Evolutionary conservation across 2,888 invertebrate genomes (phyloP).

Genomic region (Dendrolimus houi): DNA sequence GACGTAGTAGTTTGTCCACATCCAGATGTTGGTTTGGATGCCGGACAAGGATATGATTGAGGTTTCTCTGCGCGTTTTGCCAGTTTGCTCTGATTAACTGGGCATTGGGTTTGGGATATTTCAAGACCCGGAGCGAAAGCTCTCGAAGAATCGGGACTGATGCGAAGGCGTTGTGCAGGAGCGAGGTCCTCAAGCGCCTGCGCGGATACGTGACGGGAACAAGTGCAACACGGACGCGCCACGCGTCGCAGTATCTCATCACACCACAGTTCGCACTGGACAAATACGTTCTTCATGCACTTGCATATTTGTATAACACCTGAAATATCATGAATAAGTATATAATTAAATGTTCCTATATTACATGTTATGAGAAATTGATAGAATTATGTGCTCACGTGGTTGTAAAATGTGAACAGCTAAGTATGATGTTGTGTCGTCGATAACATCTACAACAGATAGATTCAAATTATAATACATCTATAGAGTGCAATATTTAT

Average conservation of each 20-base stretch:
- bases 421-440: slow-evolving; percentile 48
- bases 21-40: slow-evolving; percentile 22
- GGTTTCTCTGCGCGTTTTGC: slow-evolving; percentile 10
- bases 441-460: slow-evolving; percentile 48
- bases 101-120: slow-evolving; percentile 38
- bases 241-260: slow-evolving; percentile 55
- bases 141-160: slow-evolving; percentile 22
- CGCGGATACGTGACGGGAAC: slow-evolving; percentile 45
- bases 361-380: not conserved
- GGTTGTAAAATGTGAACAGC: slow-evolving; percentile 49
- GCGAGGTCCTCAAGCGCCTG: slow-evolving; percentile 37
- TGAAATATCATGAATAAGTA: slow-evolving; percentile 16
- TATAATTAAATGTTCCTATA: not conserved
- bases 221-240: slow-evolving; percentile 48
- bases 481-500: too few relatives aligned
- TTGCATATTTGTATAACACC: slow-evolving; percentile 55
- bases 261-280: slow-evolving; percentile 64
- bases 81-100: slow-evolving; percentile 16
- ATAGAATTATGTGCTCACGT: slow-evolving; percentile 30
- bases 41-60: slow-evolving; percentile 29
- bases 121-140: slow-evolving; percentile 34
- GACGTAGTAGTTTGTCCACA: slow-evolving; percentile 30
- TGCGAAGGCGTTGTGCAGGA: slow-evolving; percentile 19
- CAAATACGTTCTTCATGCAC: slow-evolving; percentile 61
- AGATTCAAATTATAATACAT: too few relatives aligned